phyloP scores from a whole-genome alignment of 2,888 invertebrate species.

The Therioaphis trifolii region DNA sequence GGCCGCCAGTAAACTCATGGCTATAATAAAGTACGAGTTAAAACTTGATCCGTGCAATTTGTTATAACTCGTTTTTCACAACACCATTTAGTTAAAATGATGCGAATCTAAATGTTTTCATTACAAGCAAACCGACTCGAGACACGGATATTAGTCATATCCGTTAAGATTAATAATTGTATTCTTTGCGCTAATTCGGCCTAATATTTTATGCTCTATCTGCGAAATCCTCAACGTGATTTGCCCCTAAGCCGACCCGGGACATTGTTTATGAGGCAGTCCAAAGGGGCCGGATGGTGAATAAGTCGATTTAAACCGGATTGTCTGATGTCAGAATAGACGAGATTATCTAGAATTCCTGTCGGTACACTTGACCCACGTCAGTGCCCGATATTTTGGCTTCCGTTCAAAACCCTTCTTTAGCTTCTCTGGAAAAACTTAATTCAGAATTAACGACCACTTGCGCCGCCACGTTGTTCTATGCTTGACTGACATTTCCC shows the following conservation, averaged over 20 bases:
- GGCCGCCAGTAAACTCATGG: neutral
- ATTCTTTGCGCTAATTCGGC: neutral
- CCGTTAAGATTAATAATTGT: constrained; percentile 16
- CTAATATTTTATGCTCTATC: constrained; percentile 12
- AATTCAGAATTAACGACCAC: constrained; percentile 52
- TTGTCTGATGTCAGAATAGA: constrained; percentile 46
- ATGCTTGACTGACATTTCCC: constrained; percentile 57
- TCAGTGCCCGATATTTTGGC: constrained; percentile 60
- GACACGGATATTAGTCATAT: constrained; percentile 3
- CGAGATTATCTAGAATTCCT: constrained; percentile 43
- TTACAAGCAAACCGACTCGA: neutral
- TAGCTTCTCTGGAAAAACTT: constrained; percentile 41
- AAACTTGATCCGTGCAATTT: constrained; percentile 4
- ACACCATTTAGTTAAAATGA: neutral
- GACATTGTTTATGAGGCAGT: neutral
- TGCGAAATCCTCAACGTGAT: neutral
- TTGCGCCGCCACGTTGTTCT: neutral
- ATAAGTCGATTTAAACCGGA: constrained; percentile 51
- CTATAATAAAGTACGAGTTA: constrained; percentile 12
- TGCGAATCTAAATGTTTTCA: constrained; percentile 28
- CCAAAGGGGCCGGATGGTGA: neutral
- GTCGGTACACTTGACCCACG: constrained; percentile 57
- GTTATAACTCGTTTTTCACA: neutral
- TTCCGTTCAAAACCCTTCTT: constrained; percentile 58
- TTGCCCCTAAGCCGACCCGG: neutral